Evolutionary conservation across 2,113 vertebrate species (phyloP), one percentile per base, ranked within the genome.

Genomic region (Scomber japonicus): DNA sequence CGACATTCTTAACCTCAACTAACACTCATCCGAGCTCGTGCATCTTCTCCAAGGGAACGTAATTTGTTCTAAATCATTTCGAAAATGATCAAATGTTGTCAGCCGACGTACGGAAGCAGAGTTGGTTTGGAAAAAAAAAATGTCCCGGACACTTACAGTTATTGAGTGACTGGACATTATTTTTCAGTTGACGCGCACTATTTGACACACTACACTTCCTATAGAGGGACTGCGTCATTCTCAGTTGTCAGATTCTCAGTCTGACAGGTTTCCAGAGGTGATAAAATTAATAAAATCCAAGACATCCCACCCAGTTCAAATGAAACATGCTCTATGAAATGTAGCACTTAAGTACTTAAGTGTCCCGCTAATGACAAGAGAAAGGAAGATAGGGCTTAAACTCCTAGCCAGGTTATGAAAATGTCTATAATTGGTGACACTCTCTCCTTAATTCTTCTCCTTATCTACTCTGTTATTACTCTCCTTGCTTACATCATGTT

Each of bases 11-110:
- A 69, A 75, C 51, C 75, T 71, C 75, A 57, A 11, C 75, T 50
- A 44, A 82, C 59, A 71, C 15, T 82, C 51, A 69, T 59, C 73
- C 62, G 60, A 45, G 65, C 27, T 66, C 49, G 54, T 61, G 49
- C 45, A 40, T 79, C 75, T 79, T 71, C 56, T 16, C 49, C 50
- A 3, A 3, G 35, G 17, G 21, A 57, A 14, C 59, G 75, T 75
- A 61, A 79, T 71, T 66, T 51, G 30, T 71, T 64, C 19, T 35
- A 66, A 82, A 71, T 71, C 11, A 64, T 80, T 65, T 24, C 46
- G 12, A 71, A 85, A 72, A 73, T 17, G 16, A 73, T 77, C 46
- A 62, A 68, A 45, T 9, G 35, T 40, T 40, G 35, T 50, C 51
- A 46, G 53, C 61, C 19, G 5, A 61, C 30, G 46, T 46, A 45